Evolutionary conservation across 2,797 vertebrate genomes (phyloP).

Genomic region (Paguma larvata): DNA sequence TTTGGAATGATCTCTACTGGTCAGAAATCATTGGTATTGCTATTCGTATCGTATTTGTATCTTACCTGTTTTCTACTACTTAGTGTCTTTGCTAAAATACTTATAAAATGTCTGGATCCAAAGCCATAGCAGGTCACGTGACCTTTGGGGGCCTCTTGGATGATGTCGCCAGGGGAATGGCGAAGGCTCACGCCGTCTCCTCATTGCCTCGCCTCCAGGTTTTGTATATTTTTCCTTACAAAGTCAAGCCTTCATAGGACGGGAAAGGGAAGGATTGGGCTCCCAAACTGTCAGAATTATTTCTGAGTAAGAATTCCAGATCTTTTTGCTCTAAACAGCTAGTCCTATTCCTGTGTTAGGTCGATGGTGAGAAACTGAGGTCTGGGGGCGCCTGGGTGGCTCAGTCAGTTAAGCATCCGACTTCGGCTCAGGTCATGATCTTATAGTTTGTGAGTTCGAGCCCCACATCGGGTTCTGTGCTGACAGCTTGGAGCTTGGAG

Average conservation of each 20-base stretch:
- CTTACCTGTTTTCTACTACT: constrained; percentile 10
- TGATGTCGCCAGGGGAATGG: neutral
- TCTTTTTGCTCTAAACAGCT: neutral
- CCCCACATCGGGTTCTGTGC: too few relatives aligned
- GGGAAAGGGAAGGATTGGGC: neutral
- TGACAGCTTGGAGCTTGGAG: too few relatives aligned
- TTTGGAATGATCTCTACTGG: neutral
- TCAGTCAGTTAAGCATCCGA: too few relatives aligned
- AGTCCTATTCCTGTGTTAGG: neutral
- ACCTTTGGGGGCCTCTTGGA: neutral
- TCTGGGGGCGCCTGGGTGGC: too few relatives aligned
- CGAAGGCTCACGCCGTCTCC: neutral
- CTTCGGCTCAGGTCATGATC: too few relatives aligned
- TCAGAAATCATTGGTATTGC: neutral
- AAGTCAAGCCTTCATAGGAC: neutral
- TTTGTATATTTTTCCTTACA: neutral
- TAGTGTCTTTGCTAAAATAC: neutral
- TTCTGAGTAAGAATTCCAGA: constrained; percentile 34
- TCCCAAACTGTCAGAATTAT: neutral
- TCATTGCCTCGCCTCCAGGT: neutral
- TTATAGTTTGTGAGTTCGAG: too few relatives aligned
- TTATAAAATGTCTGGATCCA: neutral
- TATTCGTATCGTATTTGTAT: neutral
- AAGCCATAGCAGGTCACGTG: neutral
- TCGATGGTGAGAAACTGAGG: neutral